These are phyloP conservation scores for Ceratothoa steindachneri DNA, from an alignment of 2,888 invertebrate species.

Conservation along the genomic window DNA sequence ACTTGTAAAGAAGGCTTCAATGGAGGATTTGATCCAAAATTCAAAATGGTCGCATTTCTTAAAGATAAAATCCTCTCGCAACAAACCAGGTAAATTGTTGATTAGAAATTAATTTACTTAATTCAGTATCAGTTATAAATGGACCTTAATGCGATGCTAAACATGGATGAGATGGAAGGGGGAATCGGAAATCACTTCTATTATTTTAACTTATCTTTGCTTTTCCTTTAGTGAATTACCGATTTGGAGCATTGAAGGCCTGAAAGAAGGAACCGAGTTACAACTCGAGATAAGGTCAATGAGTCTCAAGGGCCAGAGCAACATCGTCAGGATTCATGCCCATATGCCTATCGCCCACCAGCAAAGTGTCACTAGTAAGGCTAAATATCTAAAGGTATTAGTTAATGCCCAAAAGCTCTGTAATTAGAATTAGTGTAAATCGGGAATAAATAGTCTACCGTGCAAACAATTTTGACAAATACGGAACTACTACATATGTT, in stretches of 20 bases:
- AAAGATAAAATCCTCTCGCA: slow-evolving; percentile 14
- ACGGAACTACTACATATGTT: too few relatives aligned
- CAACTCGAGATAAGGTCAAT: not conserved
- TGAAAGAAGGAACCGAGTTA: not conserved
- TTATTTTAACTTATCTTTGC: too few relatives aligned
- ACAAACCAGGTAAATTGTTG: slow-evolving; percentile 13
- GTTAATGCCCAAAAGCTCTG: too few relatives aligned
- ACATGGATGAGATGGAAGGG: too few relatives aligned
- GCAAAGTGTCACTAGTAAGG: not conserved
- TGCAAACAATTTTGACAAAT: too few relatives aligned
- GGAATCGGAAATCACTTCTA: too few relatives aligned
- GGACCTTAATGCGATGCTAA: too few relatives aligned
- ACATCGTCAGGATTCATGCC: not conserved
- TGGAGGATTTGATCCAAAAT: slow-evolving; percentile 12
- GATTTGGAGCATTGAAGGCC: not conserved
- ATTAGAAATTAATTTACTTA: too few relatives aligned
- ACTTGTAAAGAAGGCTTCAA: slow-evolving; percentile 16
- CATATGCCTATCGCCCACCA: slow-evolving; percentile 6
- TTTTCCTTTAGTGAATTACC: not conserved
- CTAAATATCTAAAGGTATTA: too few relatives aligned
- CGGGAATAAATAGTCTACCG: too few relatives aligned
- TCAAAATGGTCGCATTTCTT: slow-evolving; percentile 12
- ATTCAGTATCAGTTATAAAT: too few relatives aligned
- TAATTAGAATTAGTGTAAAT: too few relatives aligned
- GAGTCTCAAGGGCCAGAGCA: not conserved